Conservation (phyloP, 2,888 invertebrate species). For the Netelia virgata region DNA sequence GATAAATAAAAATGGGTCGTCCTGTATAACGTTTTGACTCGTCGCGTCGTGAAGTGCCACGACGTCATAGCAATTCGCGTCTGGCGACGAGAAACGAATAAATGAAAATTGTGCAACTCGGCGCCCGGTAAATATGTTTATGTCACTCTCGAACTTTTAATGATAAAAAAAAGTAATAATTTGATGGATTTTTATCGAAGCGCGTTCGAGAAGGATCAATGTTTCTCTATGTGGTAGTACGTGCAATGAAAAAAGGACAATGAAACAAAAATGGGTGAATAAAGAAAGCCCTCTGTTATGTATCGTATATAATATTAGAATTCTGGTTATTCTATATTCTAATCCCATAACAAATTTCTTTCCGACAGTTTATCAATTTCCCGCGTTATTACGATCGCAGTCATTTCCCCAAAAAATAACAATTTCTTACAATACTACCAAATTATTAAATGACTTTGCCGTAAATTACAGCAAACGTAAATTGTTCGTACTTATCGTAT, state of each 20-base stretch:
- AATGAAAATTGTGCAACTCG: conserved; percentile 63
- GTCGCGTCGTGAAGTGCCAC: conserved; percentile 18
- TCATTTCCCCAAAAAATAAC: no score
- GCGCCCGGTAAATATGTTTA: conserved; percentile 2
- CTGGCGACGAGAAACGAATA: conserved; percentile 46
- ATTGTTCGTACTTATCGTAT: not conserved
- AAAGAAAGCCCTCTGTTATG: not conserved
- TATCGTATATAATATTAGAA: conserved; percentile 31
- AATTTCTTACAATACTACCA: no score
- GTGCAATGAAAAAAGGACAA: conserved; percentile 15
- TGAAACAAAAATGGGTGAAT: conserved; percentile 6
- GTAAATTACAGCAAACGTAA: not conserved
- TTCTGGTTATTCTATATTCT: not conserved
- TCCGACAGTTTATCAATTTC: not conserved
- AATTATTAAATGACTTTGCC: no score
- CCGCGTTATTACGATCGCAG: not conserved
- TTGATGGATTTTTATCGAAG: conserved; percentile 52
- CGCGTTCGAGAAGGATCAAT: not conserved
- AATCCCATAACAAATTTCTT: no score
- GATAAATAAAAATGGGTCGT: no score
- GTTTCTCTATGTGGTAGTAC: not conserved
- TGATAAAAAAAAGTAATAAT: not conserved
- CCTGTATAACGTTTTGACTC: conserved; percentile 9
- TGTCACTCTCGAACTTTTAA: not conserved
- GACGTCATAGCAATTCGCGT: conserved; percentile 38